Evolutionary conservation across 2,888 invertebrate genomes (phyloP), one percentile per base, ranked within the genome.

Genomic region (Epistrophe eligans): DNA sequence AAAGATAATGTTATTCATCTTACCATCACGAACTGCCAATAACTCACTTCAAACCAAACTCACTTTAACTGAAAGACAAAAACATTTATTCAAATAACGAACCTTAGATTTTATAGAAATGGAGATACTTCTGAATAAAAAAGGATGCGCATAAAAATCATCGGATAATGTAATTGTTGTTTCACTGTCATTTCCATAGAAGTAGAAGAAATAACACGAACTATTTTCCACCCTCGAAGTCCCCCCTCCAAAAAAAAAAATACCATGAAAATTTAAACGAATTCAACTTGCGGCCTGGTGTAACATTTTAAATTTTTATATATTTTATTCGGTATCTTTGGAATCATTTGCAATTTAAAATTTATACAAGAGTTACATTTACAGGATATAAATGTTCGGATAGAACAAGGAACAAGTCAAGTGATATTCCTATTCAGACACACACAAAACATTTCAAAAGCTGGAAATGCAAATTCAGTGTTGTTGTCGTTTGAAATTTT

Each of bases 331-430:
- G 57, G 64, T 67, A 66, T 76, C 79, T 76, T 77, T 76, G 76
- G 72, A 83, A 79, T 83, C 79, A 83, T 87, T 83, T 87, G 72
- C 87, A 83, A 87, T 87, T 83, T 79, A 79, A 79, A 87, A 82
- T 83, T 87, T 87, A n/a, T n/a, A 83, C 87, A 83, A 83, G 83
- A 67, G 50, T 50, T 50, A 67, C 48, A 50, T 50, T 48, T 35
- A 67, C 35, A 67, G 66, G 45, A 67, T 50, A 67, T 66, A 17
- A 67, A 67, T 50, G 38, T 79, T 60, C 52, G 77, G 77, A 35
- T 67, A 45, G 79, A 64, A 66, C 74, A 83, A 83, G 87, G 79
- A 64, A 66, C 74, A 83, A 83, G 87, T 79, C 87, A 82, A 87
- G 64, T 79, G 64, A 38, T 64, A 64, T 67, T 43, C 48, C 19